Percentiles rank a stretch among this genome's conserved stretches.
Evolutionary conservation across 2,888 invertebrate species (phyloP).

Genomic region (Sphecodes monilicornis): DNA sequence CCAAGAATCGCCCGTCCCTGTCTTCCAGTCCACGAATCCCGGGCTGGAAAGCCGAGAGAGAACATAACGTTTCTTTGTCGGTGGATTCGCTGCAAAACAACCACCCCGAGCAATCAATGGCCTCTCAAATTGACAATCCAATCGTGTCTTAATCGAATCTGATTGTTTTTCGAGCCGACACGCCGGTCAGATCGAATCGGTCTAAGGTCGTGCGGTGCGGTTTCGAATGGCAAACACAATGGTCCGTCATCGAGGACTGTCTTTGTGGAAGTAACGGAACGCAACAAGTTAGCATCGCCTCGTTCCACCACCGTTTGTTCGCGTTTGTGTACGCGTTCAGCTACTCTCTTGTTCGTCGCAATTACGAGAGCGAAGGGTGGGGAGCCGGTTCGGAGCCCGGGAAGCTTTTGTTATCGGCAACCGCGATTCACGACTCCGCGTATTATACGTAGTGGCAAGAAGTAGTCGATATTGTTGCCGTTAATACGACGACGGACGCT

Average conservation of each 20-base stretch:
- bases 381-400: not conserved
- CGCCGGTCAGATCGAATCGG: not conserved
- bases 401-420: not conserved
- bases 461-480: not conserved
- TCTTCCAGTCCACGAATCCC: not conserved
- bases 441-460: not conserved
- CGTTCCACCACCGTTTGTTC: constrained; percentile 2
- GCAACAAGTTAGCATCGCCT: constrained; percentile 56
- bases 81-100: not conserved
- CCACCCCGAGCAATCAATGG: not conserved
- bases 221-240: not conserved
- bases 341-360: constrained; percentile 34
- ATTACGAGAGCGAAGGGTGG: constrained; percentile 12
- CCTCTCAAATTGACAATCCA: not conserved
- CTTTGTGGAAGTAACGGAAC: constrained; percentile 32
- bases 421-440: not conserved
- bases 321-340: constrained; percentile 15
- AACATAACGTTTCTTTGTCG: not conserved
- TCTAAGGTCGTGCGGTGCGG: too few species aligned
- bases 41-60: not conserved
- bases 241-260: constrained; percentile 11
- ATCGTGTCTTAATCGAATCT: not conserved
- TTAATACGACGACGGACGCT: not conserved
- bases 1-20: not conserved
- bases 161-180: not conserved